Base-by-base conservation (phyloP, 2,888 invertebrate species). In the Troglohyphantes excavatus region DNA sequence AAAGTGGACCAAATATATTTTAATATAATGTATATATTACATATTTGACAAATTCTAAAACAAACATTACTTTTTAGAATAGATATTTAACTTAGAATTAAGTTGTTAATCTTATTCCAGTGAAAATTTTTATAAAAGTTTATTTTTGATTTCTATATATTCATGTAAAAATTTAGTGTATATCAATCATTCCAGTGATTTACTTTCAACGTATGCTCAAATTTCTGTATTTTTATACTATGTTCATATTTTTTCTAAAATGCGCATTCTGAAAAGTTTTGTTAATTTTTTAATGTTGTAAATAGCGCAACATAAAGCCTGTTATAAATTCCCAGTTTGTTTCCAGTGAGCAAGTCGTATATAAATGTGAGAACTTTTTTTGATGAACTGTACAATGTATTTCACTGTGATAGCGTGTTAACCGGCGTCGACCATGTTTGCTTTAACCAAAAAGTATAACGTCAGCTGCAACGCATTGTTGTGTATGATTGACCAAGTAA, bases 371-470 rank as follows among this genome's bases (percentile, higher is more conserved):
- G 19, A 33, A 13, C 29, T 65, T 39, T 21, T 76, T 76, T 78
- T 65, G 29, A 78, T 65, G 61, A 19, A 63, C 76, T 63, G 78
- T 78, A 78, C 78, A 78, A 78, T 78, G 78, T 78, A 65, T 33
- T 68, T 23, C 26, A 43, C 78, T 78, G 78, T 78, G 78, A 78
- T 78, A 78, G 78, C 78, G 78, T 63, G 39, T 21, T 53, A 29
- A 75, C 26, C n/a, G 43, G 39, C 78, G 78, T 63, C 78, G 78
- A 78, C 78, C 78, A 78, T 43, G 17, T 43, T 72, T 76, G 61
- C 76, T 76, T 78, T 78, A 63, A 21, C 23, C 21, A 43, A 33
- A 68, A 68, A 68, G 17, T 53, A n/a, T 53, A n/a, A 53, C 53
- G 53, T 53, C 29, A 2, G 33, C 29, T 33, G 19, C 68, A 33